A percentile compares a stretch with the other conserved stretches of the same genome.
These are phyloP conservation scores for Nysson spinosus DNA, from an alignment of 2,888 invertebrate species.

Conservation along the genomic window DNA sequence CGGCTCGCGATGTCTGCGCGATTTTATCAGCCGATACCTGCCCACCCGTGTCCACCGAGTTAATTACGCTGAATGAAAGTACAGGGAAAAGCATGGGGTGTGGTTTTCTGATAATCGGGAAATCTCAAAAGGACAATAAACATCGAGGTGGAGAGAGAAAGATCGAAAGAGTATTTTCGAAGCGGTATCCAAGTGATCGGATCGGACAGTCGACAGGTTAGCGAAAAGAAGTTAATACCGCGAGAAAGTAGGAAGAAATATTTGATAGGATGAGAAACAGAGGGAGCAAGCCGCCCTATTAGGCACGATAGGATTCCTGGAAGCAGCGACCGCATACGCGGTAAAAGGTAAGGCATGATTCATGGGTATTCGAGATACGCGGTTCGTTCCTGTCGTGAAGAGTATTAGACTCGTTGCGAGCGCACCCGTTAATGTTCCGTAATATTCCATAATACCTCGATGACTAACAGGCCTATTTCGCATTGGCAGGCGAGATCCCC, in stretches of 20 bases:
- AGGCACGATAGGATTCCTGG: conserved; percentile 50
- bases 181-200: too few species aligned
- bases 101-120: too few species aligned
- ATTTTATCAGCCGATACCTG: conserved; percentile 8
- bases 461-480: conserved; percentile 69
- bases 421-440: conserved; percentile 54
- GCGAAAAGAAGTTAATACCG: too few species aligned
- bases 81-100: too few species aligned
- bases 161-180: too few species aligned
- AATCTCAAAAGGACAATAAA: too few species aligned
- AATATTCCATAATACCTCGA: conserved; percentile 59
- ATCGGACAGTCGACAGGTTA: too few species aligned
- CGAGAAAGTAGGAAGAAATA: not conserved
- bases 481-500: conserved; percentile 25
- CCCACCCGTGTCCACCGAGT: too few species aligned
- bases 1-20: conserved; percentile 9
- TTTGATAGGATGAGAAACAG: not conserved
- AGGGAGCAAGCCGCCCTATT: conserved; percentile 6
- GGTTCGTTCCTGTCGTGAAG: conserved; percentile 23
- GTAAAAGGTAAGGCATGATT: conserved; percentile 65
- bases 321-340: conserved; percentile 55
- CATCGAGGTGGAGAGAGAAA: too few species aligned
- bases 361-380: conserved; percentile 51
- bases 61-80: too few species aligned
- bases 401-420: conserved; percentile 15